Evolutionary conservation across 2,797 vertebrate genomes (phyloP).

Genomic region (Knipowitschia caucasica): DNA sequence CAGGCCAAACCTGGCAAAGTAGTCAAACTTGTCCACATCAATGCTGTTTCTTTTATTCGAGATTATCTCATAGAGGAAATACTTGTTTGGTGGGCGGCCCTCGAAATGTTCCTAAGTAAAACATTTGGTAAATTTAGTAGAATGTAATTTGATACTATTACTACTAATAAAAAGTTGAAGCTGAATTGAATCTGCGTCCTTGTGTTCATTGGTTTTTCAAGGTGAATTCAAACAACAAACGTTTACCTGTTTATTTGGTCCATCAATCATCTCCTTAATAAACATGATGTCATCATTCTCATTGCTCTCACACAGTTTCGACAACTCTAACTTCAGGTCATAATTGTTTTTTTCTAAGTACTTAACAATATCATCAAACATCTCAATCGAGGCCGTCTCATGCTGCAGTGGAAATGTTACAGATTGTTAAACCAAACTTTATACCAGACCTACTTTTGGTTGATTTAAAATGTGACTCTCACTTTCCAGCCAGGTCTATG

Average conservation of each 20-base stretch:
- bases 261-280: conserved; percentile 86
- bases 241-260: conserved; percentile 43
- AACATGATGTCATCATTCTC: conserved; percentile 72
- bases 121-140: neutral
- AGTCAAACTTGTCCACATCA: conserved; percentile 95
- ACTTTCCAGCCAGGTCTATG: conserved; percentile 76
- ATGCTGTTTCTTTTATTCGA: conserved; percentile 86
- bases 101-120: conserved; percentile 73
- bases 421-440: neutral
- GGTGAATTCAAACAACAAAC: too few relatives aligned
- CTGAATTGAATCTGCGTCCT: too few relatives aligned
- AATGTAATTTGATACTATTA: too few relatives aligned
- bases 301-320: conserved; percentile 57
- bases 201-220: too few relatives aligned
- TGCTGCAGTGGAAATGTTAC: conserved; percentile 64
- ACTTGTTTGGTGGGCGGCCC: conserved; percentile 76
- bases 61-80: conserved; percentile 89
- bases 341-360: conserved; percentile 60
- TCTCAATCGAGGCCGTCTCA: conserved; percentile 76
- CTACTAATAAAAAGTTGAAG: too few relatives aligned
- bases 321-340: conserved; percentile 64
- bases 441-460: too few relatives aligned
- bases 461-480: conserved; percentile 20
- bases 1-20: conserved; percentile 83
- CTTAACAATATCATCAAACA: conserved; percentile 82